Evolutionary conservation across 2,888 invertebrate species (phyloP).

Genomic region (Nowickia ferox): DNA sequence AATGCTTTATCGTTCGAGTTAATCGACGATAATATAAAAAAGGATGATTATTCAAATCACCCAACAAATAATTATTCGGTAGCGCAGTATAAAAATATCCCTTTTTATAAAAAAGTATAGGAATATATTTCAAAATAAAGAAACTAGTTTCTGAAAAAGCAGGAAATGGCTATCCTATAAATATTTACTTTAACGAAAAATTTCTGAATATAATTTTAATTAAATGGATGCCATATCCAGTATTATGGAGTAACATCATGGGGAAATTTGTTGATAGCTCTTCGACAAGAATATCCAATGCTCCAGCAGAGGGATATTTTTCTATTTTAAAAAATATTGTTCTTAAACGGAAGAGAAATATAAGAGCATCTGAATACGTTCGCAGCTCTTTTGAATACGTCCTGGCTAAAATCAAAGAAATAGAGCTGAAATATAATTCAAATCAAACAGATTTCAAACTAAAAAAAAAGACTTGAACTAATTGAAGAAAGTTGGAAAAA

Average conservation of each 20-base stretch:
- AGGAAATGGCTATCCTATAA: neutral
- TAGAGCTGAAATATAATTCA: neutral
- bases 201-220: slow-evolving; percentile 12
- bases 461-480: too few species aligned
- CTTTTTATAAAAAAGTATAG: neutral
- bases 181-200: neutral
- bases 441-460: too few species aligned
- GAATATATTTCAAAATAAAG: neutral
- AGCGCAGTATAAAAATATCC: neutral
- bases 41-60: neutral
- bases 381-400: neutral
- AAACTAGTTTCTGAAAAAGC: neutral
- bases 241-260: slow-evolving; percentile 19
- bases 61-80: neutral
- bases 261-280: slow-evolving; percentile 11
- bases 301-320: slow-evolving; percentile 22
- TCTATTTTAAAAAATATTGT: slow-evolving; percentile 9
- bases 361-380: slow-evolving; percentile 4
- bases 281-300: slow-evolving; percentile 20
- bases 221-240: slow-evolving; percentile 20
- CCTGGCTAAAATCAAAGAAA: slow-evolving; percentile 6
- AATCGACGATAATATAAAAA: neutral
- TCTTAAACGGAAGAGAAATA: neutral
- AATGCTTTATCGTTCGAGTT: neutral
- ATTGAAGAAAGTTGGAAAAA: too few species aligned